A percentile compares a stretch with the other conserved stretches of the same genome.
These are phyloP conservation scores for Orthonyx spaldingii DNA, from an alignment of 2,113 vertebrate species.

Conservation along the genomic window DNA sequence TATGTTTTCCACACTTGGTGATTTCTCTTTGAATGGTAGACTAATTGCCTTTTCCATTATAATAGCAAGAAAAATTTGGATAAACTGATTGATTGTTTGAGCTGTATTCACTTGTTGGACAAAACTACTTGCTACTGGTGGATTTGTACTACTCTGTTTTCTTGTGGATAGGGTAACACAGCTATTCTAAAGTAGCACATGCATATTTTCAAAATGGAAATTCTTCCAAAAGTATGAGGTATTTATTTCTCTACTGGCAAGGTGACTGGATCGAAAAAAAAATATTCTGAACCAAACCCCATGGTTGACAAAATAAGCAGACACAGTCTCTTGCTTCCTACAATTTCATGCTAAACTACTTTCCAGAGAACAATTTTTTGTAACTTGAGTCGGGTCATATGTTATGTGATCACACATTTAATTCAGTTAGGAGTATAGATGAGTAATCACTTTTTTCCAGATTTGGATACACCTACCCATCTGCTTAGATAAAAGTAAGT, in stretches of 20 bases:
- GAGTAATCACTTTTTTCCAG: background rate
- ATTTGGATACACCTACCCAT: conserved; percentile 16
- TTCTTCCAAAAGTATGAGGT: background rate
- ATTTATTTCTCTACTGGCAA: background rate
- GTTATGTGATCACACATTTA: conserved; percentile 18
- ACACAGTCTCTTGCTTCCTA: background rate
- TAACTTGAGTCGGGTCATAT: background rate
- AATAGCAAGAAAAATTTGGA: background rate
- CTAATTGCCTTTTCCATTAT: background rate
- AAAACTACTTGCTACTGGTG: background rate
- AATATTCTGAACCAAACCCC: background rate
- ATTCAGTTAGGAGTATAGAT: background rate
- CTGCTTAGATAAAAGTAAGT: background rate
- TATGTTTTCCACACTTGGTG: background rate
- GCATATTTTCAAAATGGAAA: background rate
- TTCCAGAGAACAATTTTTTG: background rate
- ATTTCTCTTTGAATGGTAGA: background rate
- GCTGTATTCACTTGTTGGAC: background rate
- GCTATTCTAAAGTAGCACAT: background rate
- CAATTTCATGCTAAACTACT: background rate
- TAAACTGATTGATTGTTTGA: background rate
- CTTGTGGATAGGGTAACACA: background rate
- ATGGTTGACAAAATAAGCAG: background rate
- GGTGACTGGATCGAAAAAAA: background rate
- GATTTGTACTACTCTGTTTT: background rate